Evolutionary conservation across 1,140 invertebrate genomes (phyloP).

Genomic region (Ctenoplectra terminalis): DNA sequence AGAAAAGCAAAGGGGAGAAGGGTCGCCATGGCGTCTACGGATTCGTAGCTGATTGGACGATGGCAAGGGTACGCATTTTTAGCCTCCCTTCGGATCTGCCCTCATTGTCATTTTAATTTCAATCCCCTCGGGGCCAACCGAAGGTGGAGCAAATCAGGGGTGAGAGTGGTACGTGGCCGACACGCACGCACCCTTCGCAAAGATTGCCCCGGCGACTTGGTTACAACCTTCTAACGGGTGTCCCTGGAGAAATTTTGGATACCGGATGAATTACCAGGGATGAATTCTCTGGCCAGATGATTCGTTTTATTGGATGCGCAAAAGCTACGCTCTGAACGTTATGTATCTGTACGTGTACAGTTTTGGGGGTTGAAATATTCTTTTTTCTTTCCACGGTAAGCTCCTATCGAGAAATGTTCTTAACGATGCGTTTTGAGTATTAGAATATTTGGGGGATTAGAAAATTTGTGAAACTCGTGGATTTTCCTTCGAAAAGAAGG

Average conservation of each 20-base stretch:
- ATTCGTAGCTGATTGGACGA: conserved; percentile 79
- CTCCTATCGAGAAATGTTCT: too few relatives aligned
- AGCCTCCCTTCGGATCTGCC: conserved; percentile 81
- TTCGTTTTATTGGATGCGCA: neutral
- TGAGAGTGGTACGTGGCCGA: too few relatives aligned
- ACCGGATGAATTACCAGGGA: neutral
- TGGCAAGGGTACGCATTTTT: conserved; percentile 77
- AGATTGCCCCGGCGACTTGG: conserved; percentile 74
- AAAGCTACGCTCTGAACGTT: too few relatives aligned
- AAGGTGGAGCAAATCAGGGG: conserved; percentile 54
- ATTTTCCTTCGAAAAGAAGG: too few relatives aligned
- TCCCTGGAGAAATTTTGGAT: conserved; percentile 7
- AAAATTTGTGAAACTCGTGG: too few relatives aligned
- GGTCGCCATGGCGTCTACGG: conserved; percentile 77
- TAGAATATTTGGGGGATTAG: too few relatives aligned
- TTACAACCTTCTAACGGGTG: conserved; percentile 65
- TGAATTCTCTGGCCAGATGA: neutral
- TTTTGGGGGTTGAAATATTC: too few relatives aligned
- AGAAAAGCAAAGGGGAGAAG: conserved; percentile 48
- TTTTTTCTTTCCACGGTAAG: too few relatives aligned
- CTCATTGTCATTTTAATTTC: conserved; percentile 84
- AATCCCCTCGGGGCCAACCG: conserved; percentile 72
- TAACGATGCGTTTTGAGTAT: too few relatives aligned
- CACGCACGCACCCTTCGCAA: conserved; percentile 74
- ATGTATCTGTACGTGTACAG: too few relatives aligned